phyloP scores from a whole-genome alignment of 2,113 vertebrate genomes.

The Uropsilus gracilis region DNA sequence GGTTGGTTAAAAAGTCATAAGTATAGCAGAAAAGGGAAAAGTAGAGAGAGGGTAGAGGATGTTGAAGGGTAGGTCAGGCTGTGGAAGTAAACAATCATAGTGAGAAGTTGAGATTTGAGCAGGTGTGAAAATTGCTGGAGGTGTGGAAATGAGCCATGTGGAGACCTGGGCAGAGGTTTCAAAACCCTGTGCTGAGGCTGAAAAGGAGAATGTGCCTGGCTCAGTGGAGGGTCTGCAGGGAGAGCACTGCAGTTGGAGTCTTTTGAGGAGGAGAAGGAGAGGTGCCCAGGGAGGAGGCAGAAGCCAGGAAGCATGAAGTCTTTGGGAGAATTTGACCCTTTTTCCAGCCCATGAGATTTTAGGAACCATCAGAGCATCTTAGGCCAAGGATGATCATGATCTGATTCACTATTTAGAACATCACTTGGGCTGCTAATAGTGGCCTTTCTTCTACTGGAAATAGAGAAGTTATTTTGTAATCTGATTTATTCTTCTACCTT shows the following conservation, averaged over 20 bases:
- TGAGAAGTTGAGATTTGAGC: neutral
- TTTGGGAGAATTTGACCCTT: neutral
- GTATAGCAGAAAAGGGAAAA: neutral
- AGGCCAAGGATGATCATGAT: neutral
- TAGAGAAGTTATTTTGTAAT: neutral
- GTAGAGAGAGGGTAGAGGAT: neutral
- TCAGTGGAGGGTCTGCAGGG: neutral
- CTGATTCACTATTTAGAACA: neutral
- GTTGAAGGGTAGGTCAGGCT: neutral
- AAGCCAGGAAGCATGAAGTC: neutral
- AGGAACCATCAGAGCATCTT: neutral
- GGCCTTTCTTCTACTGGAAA: neutral
- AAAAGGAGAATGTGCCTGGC: neutral
- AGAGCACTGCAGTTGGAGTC: neutral
- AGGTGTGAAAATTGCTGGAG: neutral
- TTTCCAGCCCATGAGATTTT: neutral
- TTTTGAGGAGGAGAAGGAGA: neutral
- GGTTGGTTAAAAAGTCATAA: neutral
- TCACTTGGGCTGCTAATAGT: neutral
- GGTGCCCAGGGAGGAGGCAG: neutral
- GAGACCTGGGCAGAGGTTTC: neutral
- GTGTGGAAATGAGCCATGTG: neutral
- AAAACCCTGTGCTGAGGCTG: neutral
- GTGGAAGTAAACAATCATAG: neutral
- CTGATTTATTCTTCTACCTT: neutral